Evolutionary conservation across 2,888 invertebrate genomes (phyloP), one percentile per base, ranked within the genome.

Genomic region (Aromia moschata): DNA sequence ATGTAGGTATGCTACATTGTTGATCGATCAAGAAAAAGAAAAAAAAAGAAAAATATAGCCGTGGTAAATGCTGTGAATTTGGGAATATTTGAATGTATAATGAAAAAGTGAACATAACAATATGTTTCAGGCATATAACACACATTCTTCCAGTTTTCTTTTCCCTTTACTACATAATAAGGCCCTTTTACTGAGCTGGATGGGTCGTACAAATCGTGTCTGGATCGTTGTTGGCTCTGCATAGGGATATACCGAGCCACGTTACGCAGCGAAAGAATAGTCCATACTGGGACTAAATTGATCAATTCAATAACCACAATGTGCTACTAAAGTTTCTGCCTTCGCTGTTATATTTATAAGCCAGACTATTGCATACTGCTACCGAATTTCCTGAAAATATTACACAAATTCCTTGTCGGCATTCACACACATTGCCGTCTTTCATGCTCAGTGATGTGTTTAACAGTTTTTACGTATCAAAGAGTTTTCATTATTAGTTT

Each of bases 231-330:
- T 70, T 69, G 67, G 71, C 70, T 70, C 67, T 68, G 67, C 69
- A 67, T 68, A 64, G 68, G 66, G 65, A 67, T 64, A 65, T 56
- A 57, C 61, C 67, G 64, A 70, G 68, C 71, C 66, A 64, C 72
- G 68, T 72, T 73, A 71, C 74, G 72, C 73, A 73, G 74, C 64
- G 70, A 64, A 67, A 69, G 69, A 79, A 79, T 76, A 76, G 77
- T 72, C 79, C 78, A 78, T 78, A 77, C 77, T 75, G 78, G 73
- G 77, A 72, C 77, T 76, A 77, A 80, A 80, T 80, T 80, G 80
- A 80, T 80, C 80, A 79, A 80, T 80, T 80, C 80, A 80, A 80
- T 80, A 80, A 80, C 80, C 80, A 70, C 78, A 79, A 79, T 77
- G 79, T 79, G 77, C 74, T 70, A 78, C 72, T 79, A 78, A 79